Evolutionary conservation across 2,888 invertebrate species (phyloP).

Genomic region (Idaea biselata): DNA sequence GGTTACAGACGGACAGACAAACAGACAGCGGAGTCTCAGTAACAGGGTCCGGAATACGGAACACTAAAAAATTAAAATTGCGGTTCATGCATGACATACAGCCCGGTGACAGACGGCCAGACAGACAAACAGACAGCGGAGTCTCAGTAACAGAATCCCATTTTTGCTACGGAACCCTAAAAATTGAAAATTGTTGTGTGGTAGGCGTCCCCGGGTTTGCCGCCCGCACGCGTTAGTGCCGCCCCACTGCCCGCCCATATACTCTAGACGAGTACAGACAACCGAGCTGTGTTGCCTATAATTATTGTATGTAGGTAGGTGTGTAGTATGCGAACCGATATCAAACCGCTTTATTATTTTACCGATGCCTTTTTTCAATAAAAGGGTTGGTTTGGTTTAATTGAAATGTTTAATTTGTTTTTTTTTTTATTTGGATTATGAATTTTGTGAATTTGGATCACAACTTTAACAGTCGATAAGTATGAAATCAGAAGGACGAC

Average conservation of each 20-base stretch:
- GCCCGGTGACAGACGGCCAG: no score
- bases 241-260: conserved; percentile 64
- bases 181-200: conserved; percentile 32
- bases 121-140: no score
- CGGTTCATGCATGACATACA: no score
- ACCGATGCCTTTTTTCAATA: neutral
- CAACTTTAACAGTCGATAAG: no score
- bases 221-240: conserved; percentile 60
- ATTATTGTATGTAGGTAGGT: conserved; percentile 41
- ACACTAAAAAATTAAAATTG: no score
- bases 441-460: neutral
- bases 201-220: conserved; percentile 24
- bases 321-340: conserved; percentile 20
- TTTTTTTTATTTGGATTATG: neutral
- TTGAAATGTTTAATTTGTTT: neutral
- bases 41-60: no score
- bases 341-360: neutral
- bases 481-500: neutral
- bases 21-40: no score
- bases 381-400: neutral
- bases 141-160: no score
- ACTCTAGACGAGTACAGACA: conserved; percentile 38
- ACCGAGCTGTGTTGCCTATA: conserved; percentile 31
- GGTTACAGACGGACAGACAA: no score
- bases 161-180: no score